Evolutionary conservation across 2,888 invertebrate species (phyloP).

Genomic region (Orthosia gracilis): DNA sequence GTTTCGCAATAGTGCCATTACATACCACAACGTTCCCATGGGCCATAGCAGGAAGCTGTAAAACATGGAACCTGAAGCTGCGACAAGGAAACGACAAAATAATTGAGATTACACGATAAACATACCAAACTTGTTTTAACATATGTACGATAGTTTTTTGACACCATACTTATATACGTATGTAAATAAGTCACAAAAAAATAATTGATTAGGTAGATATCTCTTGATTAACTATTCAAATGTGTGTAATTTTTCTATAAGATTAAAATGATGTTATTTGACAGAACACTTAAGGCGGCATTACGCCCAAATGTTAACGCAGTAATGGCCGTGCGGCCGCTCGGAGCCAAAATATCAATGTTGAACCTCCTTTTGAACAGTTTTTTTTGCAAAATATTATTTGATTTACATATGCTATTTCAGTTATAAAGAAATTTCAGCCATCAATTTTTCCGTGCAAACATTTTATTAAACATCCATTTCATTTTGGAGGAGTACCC

Average conservation of each 20-base stretch:
- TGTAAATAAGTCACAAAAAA: conserved; percentile 9
- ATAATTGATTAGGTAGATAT: conserved; percentile 14
- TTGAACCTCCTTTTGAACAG: too few relatives aligned
- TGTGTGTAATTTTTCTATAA: conserved; percentile 10
- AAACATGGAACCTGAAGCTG: conserved; percentile 51
- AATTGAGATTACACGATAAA: conserved; percentile 59
- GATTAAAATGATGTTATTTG: neutral
- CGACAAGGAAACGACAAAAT: conserved; percentile 68
- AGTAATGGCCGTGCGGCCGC: too few relatives aligned
- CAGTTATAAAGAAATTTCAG: too few relatives aligned
- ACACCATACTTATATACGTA: neutral
- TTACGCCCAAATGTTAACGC: too few relatives aligned
- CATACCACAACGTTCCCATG: conserved; percentile 42
- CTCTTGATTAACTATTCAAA: conserved; percentile 15
- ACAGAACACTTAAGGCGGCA: neutral
- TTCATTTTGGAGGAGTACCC: too few relatives aligned
- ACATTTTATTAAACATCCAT: too few relatives aligned
- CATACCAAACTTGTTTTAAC: conserved; percentile 43
- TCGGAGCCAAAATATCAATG: too few relatives aligned
- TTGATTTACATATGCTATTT: too few relatives aligned
- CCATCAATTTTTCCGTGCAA: too few relatives aligned
- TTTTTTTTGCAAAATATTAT: too few relatives aligned
- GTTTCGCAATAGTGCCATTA: conserved; percentile 37
- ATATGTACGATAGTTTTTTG: conserved; percentile 10
- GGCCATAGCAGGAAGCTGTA: conserved; percentile 58